Evolutionary conservation across 92 coral and sea anemone genomes (phyloP).

Genomic region (Epizoanthus stellaris): DNA sequence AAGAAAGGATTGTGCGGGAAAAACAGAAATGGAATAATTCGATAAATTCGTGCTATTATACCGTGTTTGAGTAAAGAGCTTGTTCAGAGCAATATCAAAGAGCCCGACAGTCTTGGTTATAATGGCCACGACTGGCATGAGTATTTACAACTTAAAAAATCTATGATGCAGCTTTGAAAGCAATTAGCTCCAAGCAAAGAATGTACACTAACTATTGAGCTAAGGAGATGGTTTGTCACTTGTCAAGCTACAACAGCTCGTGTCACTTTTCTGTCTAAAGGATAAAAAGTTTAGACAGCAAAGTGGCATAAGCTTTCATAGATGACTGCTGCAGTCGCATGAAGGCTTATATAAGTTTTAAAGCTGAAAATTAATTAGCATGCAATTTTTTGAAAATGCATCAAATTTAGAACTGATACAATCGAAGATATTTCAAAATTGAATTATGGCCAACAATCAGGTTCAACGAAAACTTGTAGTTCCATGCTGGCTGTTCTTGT

Average conservation of each 20-base stretch:
- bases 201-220: background rate
- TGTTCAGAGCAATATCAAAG: background rate
- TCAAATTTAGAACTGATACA: constrained; percentile 16
- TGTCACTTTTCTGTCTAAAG: background rate
- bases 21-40: background rate
- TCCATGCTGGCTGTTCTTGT: background rate
- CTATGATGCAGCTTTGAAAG: background rate
- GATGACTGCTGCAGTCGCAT: background rate
- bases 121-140: background rate
- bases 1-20: too few species aligned
- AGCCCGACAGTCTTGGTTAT: background rate
- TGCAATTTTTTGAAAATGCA: constrained; percentile 13
- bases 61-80: background rate
- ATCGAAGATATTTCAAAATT: constrained; percentile 19
- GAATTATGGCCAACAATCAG: constrained; percentile 14
- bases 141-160: background rate
- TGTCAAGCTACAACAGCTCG: background rate
- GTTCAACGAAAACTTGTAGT: background rate
- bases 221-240: background rate
- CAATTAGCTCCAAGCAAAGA: background rate
- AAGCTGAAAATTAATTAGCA: constrained; percentile 16
- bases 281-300: background rate
- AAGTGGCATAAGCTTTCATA: background rate
- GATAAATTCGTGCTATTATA: background rate
- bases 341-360: background rate